A percentile compares a stretch with the other conserved stretches of the same genome.
Evolutionary conservation across 2,797 vertebrate genomes (phyloP).

Genomic region (Chaunax sp.): DNA sequence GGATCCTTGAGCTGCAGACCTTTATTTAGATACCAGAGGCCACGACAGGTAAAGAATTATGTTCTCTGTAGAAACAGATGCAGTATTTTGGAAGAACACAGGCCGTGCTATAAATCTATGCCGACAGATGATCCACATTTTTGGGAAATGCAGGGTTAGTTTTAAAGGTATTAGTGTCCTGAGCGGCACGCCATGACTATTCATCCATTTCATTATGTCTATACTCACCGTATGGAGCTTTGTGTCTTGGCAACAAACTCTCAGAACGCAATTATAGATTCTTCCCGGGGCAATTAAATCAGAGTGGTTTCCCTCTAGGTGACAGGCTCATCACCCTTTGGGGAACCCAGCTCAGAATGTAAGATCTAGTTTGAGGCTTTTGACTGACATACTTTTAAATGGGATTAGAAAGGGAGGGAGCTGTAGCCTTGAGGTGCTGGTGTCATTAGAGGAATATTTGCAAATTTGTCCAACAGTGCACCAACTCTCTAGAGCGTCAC

Average conservation of each 20-base stretch:
- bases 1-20: slow-evolving; percentile 19
- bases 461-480: slow-evolving; percentile 19
- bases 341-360: slow-evolving; percentile 66
- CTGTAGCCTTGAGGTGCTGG: slow-evolving; percentile 37
- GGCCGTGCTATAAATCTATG: slow-evolving; percentile 16
- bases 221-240: slow-evolving; percentile 29
- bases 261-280: slow-evolving; percentile 60
- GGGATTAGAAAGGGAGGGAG: slow-evolving; percentile 51
- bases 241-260: slow-evolving; percentile 52
- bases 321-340: slow-evolving; percentile 44
- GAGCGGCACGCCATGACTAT: slow-evolving; percentile 11
- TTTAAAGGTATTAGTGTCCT: slow-evolving; percentile 19
- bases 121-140: slow-evolving; percentile 49
- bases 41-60: slow-evolving; percentile 15
- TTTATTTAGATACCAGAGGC: slow-evolving; percentile 13
- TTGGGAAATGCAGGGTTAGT: slow-evolving; percentile 29
- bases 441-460: slow-evolving; percentile 53
- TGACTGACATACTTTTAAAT: slow-evolving; percentile 81
- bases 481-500: slow-evolving; percentile 6
- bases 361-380: slow-evolving; percentile 71
- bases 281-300: slow-evolving; percentile 67
- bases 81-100: slow-evolving; percentile 9
- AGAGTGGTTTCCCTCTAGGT: slow-evolving; percentile 58
- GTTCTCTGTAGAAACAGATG: slow-evolving; percentile 13
- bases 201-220: slow-evolving; percentile 22